A percentile compares a stretch with the other conserved stretches of the same genome.
phyloP scores from a whole-genome alignment of 2,888 invertebrate genomes.

The Tuberolachnus salignus region DNA sequence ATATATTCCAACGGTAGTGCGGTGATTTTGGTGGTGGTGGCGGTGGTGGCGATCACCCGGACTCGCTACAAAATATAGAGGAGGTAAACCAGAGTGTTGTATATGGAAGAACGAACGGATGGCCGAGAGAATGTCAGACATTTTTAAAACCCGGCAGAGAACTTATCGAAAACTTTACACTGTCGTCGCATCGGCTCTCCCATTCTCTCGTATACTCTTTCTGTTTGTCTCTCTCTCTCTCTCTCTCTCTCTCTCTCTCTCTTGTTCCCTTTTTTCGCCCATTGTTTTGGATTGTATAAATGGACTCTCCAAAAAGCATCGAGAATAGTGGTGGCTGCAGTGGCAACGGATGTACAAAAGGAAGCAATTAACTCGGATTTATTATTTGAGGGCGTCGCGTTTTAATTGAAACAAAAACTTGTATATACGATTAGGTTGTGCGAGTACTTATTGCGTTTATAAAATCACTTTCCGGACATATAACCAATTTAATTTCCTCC shows the following conservation, averaged over 20 bases:
- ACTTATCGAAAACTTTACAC: slow-evolving; percentile 49
- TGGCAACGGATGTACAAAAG: neutral
- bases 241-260: neutral
- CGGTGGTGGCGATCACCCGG: neutral
- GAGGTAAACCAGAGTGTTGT: slow-evolving; percentile 10
- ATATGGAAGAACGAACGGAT: neutral
- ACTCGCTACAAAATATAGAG: neutral
- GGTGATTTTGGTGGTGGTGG: no score
- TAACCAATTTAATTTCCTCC: neutral
- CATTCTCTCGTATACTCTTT: neutral
- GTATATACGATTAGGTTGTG: neutral
- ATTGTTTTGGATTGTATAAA: slow-evolving; percentile 45
- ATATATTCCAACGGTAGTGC: slow-evolving; percentile 29
- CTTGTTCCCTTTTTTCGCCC: no score
- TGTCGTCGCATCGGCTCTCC: neutral
- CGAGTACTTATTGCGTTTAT: neutral
- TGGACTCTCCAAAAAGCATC: slow-evolving; percentile 11
- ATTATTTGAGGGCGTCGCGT: slow-evolving; percentile 10
- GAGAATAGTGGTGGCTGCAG: neutral
- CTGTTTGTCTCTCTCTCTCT: neutral
- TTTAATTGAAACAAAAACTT: slow-evolving; percentile 48
- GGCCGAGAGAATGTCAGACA: slow-evolving; percentile 40
- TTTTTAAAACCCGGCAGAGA: slow-evolving; percentile 36
- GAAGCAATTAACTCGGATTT: slow-evolving; percentile 50
- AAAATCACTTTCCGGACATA: slow-evolving; percentile 22